These are phyloP conservation scores for Phasia obesa DNA, from an alignment of 2,888 invertebrate species.

Conservation along the genomic window DNA sequence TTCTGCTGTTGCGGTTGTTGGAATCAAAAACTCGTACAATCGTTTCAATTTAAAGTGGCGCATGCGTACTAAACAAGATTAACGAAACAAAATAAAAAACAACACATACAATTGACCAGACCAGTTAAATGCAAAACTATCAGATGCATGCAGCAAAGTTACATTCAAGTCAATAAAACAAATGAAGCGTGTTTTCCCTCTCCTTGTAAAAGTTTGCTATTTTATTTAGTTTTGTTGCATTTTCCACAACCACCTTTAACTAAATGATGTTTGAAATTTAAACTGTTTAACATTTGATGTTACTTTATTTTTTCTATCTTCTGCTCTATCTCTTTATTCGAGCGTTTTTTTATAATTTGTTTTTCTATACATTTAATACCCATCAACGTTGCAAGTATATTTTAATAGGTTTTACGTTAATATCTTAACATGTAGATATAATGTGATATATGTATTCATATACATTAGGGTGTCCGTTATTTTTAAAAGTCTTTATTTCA, in stretches of 20 bases:
- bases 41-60: slow-evolving; percentile 64
- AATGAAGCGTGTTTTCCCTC: slow-evolving; percentile 66
- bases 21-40: slow-evolving; percentile 32
- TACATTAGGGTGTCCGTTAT: no score
- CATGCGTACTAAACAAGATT: slow-evolving; percentile 62
- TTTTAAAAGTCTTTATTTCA: no score
- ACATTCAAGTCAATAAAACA: slow-evolving; percentile 68
- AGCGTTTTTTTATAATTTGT: slow-evolving; percentile 18
- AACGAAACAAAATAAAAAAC: not conserved
- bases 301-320: slow-evolving; percentile 34
- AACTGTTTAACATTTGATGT: slow-evolving; percentile 67
- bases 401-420: slow-evolving; percentile 66
- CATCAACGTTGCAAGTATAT: slow-evolving; percentile 59
- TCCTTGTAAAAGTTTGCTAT: not conserved
- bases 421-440: slow-evolving; percentile 62
- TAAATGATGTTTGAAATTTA: slow-evolving; percentile 66
- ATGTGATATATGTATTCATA: slow-evolving; percentile 42
- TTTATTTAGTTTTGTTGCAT: slow-evolving; percentile 27
- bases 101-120: slow-evolving; percentile 46
- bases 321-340: not conserved
- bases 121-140: slow-evolving; percentile 59
- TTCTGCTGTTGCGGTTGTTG: slow-evolving; percentile 19
- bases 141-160: slow-evolving; percentile 15
- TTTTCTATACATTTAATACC: slow-evolving; percentile 37
- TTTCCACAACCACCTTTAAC: slow-evolving; percentile 60